A percentile compares a stretch with the other conserved stretches of the same genome.
Evolutionary conservation across 2,113 vertebrate species (phyloP).

Genomic region (Podarcis raffonei): DNA sequence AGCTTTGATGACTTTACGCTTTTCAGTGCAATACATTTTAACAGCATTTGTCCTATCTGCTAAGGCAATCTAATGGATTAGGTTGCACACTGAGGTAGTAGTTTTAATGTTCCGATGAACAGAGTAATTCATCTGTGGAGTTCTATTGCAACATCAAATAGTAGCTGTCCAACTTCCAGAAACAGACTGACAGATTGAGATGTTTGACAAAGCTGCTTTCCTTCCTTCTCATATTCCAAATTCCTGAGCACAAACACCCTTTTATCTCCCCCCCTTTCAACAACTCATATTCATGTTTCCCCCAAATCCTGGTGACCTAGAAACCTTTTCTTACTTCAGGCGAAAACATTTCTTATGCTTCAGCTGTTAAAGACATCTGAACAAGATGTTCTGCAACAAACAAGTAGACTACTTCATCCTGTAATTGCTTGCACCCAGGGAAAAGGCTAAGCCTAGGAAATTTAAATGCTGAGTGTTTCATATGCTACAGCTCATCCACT

Average conservation of each 20-base stretch:
- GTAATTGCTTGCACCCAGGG: neutral
- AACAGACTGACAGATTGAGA: constrained; percentile 47
- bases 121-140: constrained; percentile 53
- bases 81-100: constrained; percentile 44
- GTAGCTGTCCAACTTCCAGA: constrained; percentile 59
- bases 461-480: constrained; percentile 31
- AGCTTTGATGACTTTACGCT: constrained; percentile 30
- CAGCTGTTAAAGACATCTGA: constrained; percentile 29
- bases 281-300: constrained; percentile 38
- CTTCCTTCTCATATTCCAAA: constrained; percentile 45
- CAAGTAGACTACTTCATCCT: constrained; percentile 15
- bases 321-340: constrained; percentile 44
- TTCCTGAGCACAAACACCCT: constrained; percentile 35
- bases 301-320: constrained; percentile 32
- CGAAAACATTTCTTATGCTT: constrained; percentile 41
- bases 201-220: constrained; percentile 40
- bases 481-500: neutral
- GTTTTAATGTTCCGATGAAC: constrained; percentile 62
- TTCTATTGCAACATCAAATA: constrained; percentile 58
- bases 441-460: constrained; percentile 24
- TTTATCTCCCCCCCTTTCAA: neutral
- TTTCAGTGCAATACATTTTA: constrained; percentile 55
- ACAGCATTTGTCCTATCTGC: constrained; percentile 41
- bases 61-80: constrained; percentile 53
- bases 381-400: constrained; percentile 26